A percentile compares a stretch with the other conserved stretches of the same genome.
Evolutionary conservation across 2,888 invertebrate genomes (phyloP).

Genomic region (Heliconius ismenius): DNA sequence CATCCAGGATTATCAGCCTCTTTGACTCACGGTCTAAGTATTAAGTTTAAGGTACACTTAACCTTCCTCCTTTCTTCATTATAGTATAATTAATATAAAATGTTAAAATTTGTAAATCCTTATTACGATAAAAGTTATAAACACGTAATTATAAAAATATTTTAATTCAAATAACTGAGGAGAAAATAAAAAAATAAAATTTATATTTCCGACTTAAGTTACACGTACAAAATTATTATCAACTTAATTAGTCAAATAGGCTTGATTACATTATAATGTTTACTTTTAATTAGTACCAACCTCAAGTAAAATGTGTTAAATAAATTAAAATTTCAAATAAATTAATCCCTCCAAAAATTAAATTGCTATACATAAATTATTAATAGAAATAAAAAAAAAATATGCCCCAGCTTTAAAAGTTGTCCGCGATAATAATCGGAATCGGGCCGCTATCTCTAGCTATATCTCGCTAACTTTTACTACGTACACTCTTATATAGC

Average conservation of each 20-base stretch:
- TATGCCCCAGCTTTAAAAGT: constrained; percentile 56
- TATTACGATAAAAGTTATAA: background rate
- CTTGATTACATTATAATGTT: constrained; percentile 14
- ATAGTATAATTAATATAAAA: background rate
- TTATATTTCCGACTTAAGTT: constrained; percentile 3
- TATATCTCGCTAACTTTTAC: constrained; percentile 53
- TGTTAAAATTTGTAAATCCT: background rate
- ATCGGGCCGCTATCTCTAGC: constrained; percentile 60
- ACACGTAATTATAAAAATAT: background rate
- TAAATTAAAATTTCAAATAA: background rate
- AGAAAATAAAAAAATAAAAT: background rate
- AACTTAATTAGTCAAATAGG: constrained; percentile 12
- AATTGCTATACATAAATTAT: background rate
- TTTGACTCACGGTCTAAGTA: constrained; percentile 71
- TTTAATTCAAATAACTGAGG: background rate
- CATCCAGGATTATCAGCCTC: constrained; percentile 76
- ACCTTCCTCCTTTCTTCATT: too few relatives aligned
- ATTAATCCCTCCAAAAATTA: background rate
- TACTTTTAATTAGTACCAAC: constrained; percentile 14
- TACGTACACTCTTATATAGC: constrained; percentile 43
- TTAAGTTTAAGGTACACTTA: constrained; percentile 54
- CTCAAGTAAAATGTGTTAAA: background rate
- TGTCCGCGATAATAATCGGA: constrained; percentile 72
- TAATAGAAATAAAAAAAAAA: constrained; percentile 24
- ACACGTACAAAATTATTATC: constrained; percentile 1